A percentile compares a stretch with the other conserved stretches of the same genome.
Conservation (phyloP, 2,797 vertebrate genomes). For the Varecia variegata region DNA sequence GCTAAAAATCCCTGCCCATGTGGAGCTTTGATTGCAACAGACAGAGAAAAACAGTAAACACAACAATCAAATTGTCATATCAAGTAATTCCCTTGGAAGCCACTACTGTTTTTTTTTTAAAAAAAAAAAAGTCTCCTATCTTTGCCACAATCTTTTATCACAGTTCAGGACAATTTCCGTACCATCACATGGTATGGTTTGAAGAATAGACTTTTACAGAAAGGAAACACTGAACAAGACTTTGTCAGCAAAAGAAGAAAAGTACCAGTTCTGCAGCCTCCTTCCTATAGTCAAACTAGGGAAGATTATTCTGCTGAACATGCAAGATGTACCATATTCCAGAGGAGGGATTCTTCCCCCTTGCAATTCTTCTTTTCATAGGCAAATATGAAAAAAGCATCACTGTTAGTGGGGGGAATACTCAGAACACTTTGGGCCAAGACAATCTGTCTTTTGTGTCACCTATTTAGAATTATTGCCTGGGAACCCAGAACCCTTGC, state of each 20-base stretch:
- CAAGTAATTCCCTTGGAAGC: neutral
- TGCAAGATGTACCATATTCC: neutral
- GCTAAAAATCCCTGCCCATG: neutral
- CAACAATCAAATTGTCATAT: neutral
- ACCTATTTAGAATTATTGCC: neutral
- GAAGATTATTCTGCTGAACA: fast-evolving
- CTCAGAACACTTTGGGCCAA: neutral
- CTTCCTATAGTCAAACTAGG: neutral
- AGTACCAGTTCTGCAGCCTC: neutral
- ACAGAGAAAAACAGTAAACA: neutral
- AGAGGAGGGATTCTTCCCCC: no score
- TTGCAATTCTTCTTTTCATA: neutral
- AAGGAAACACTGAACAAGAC: neutral
- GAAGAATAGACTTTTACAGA: neutral
- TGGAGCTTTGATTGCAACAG: neutral
- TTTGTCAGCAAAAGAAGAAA: neutral
- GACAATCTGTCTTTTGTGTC: neutral
- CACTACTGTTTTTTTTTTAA: neutral
- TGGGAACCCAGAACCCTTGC: neutral
- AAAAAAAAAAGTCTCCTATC: neutral
- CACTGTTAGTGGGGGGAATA: neutral
- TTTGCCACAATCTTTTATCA: neutral
- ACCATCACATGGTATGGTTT: neutral
- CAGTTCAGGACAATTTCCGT: neutral
- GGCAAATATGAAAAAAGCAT: neutral